Percentiles rank a stretch among this genome's conserved stretches.
phyloP scores from a whole-genome alignment of 1,140 invertebrate species.

The Cydia pomonella region DNA sequence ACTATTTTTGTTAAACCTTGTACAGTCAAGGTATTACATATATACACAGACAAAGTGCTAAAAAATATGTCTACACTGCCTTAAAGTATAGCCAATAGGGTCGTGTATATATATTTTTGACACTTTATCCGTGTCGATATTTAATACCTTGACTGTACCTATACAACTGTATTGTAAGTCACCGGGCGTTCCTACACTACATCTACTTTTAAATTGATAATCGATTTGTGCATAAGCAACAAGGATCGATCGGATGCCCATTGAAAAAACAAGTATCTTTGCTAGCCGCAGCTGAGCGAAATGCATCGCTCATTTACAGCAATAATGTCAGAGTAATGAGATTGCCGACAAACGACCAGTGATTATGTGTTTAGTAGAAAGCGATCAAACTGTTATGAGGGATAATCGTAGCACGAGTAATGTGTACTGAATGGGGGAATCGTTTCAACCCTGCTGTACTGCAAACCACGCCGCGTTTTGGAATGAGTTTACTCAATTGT shows the following conservation, averaged over 20 bases:
- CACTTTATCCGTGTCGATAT: too few relatives aligned
- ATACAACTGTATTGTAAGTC: too few relatives aligned
- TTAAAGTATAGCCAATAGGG: too few relatives aligned
- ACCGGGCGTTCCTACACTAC: too few relatives aligned
- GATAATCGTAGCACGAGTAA: neutral
- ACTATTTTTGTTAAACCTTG: too few relatives aligned
- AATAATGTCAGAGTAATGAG: conserved; percentile 3
- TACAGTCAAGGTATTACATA: too few relatives aligned
- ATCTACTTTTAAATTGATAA: too few relatives aligned
- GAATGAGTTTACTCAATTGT: neutral
- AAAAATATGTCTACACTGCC: too few relatives aligned
- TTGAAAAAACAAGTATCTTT: neutral
- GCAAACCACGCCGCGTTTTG: neutral
- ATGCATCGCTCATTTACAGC: neutral
- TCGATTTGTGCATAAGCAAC: too few relatives aligned
- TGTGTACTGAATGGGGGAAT: neutral
- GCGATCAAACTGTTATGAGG: conserved; percentile 6
- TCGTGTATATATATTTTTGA: too few relatives aligned
- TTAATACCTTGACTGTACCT: too few relatives aligned
- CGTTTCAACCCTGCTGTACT: neutral
- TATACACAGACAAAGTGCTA: too few relatives aligned
- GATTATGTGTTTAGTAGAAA: conserved; percentile 12
- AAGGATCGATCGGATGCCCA: neutral
- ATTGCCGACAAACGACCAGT: conserved; percentile 5
- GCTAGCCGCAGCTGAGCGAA: neutral